These are phyloP conservation scores for Paedocypris micromegethes DNA, from an alignment of 2,797 vertebrate species.

Conservation along the genomic window DNA sequence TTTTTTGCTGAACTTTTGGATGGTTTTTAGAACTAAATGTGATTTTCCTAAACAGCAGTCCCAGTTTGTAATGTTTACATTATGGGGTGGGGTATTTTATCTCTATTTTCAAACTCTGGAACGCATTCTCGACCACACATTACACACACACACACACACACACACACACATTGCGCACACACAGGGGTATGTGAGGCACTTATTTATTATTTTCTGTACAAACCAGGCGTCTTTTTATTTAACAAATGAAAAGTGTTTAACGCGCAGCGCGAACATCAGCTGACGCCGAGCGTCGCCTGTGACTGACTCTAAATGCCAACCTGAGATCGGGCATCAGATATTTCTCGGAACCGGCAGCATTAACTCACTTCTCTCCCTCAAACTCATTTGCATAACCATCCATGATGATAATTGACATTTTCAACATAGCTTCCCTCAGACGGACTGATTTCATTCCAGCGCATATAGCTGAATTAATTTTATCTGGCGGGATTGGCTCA, in stretches of 20 bases:
- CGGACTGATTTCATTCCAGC: slow-evolving; percentile 53
- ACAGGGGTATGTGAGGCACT: not conserved
- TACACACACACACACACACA: not conserved
- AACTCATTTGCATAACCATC: slow-evolving; percentile 37
- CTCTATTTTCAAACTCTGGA: no score
- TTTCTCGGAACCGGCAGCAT: slow-evolving; percentile 28
- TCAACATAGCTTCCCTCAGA: slow-evolving; percentile 42
- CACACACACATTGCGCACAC: not conserved
- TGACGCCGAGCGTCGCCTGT: slow-evolving; percentile 21
- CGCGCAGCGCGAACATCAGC: slow-evolving; percentile 8
- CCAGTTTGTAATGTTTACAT: no score
- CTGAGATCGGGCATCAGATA: slow-evolving; percentile 21
- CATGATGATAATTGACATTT: slow-evolving; percentile 53
- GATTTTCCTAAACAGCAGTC: no score
- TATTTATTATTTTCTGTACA: not conserved
- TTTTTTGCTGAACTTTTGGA: no score
- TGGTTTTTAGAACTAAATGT: no score
- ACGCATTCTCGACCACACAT: no score
- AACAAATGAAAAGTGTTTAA: slow-evolving; percentile 23
- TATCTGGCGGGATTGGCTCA: slow-evolving; percentile 58
- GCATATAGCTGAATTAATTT: slow-evolving; percentile 54
- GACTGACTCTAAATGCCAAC: slow-evolving; percentile 32
- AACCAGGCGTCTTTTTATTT: not conserved
- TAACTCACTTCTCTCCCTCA: slow-evolving; percentile 25
- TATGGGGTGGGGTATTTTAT: no score